Percentiles rank a stretch among this genome's conserved stretches.
Evolutionary conservation across 2,113 vertebrate genomes (phyloP).

Genomic region (Hylia prasina): DNA sequence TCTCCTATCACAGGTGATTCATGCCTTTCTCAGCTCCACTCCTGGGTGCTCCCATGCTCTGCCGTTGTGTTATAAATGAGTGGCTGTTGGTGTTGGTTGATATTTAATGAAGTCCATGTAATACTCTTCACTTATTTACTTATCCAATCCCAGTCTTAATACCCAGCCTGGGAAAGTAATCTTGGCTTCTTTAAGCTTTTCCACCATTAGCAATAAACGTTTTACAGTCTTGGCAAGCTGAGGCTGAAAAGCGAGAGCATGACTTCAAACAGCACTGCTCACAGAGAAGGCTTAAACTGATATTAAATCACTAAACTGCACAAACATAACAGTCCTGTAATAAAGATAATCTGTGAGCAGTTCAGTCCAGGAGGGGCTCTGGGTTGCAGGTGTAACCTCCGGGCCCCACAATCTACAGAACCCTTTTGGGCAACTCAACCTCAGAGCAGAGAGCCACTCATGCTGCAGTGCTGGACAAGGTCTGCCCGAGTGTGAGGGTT

Average conservation of each 20-base stretch:
- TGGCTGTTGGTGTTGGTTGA: constrained; percentile 61
- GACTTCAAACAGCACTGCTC: constrained; percentile 58
- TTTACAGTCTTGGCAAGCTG: constrained; percentile 60
- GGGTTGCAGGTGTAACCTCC: neutral
- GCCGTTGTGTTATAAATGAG: constrained; percentile 54
- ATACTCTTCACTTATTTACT: constrained; percentile 55
- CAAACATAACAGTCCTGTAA: constrained; percentile 61
- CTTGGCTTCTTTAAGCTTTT: constrained; percentile 54
- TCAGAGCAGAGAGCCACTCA: neutral
- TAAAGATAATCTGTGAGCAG: constrained; percentile 52
- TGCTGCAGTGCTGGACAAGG: neutral
- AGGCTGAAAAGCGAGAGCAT: constrained; percentile 7
- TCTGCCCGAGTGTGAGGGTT: rapidly evolving
- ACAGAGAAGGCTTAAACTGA: constrained; percentile 48
- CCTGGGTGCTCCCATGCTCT: neutral
- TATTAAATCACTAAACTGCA: constrained; percentile 44
- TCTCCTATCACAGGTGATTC: neutral
- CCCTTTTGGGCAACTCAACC: neutral
- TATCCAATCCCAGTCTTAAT: constrained; percentile 9
- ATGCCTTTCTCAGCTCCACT: neutral
- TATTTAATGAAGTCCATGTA: constrained; percentile 57
- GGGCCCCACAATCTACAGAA: neutral
- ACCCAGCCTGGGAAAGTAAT: constrained; percentile 61
- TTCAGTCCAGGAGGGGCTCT: neutral
- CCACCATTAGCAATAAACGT: constrained; percentile 63